Percentiles rank a stretch among this genome's conserved stretches.
Evolutionary conservation across 2,113 vertebrate species (phyloP).

Genomic region (Semnornis frantzii): DNA sequence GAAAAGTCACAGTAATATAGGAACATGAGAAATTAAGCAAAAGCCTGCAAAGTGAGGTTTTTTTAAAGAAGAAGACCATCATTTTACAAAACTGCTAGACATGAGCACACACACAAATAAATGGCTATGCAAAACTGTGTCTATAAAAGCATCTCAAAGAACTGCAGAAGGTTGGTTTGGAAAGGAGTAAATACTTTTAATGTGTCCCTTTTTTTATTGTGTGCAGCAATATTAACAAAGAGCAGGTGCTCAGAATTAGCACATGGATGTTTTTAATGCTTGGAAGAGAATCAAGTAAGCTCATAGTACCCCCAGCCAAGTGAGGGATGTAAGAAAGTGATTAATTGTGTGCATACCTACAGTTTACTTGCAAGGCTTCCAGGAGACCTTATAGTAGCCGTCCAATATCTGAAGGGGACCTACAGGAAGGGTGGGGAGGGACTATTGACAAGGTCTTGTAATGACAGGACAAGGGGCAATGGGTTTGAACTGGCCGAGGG

Average conservation of each 20-base stretch:
- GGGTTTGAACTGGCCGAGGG: too few species aligned
- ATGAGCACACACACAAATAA: not conserved
- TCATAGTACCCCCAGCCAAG: not conserved
- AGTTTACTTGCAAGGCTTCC: not conserved
- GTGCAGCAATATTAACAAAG: not conserved
- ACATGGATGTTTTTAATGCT: not conserved
- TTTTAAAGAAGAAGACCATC: constrained; percentile 10
- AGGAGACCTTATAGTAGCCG: too few species aligned
- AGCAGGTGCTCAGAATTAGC: not conserved
- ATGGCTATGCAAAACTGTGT: not conserved
- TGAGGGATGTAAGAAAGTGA: not conserved
- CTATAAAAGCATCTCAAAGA: not conserved
- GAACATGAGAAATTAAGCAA: constrained; percentile 10
- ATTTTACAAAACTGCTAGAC: not conserved
- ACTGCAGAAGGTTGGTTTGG: not conserved
- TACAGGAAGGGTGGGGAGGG: too few species aligned
- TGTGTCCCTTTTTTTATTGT: not conserved
- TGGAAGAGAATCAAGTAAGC: not conserved
- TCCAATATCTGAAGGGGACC: too few species aligned
- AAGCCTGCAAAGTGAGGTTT: not conserved
- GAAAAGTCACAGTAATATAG: constrained; percentile 37
- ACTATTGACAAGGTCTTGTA: too few species aligned
- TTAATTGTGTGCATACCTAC: not conserved
- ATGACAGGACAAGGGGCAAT: too few species aligned
- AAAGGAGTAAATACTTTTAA: not conserved